Percentiles rank a stretch among this genome's conserved stretches.
Evolutionary conservation across 2,888 invertebrate species (phyloP).

Genomic region (Phaedon cochleariae): DNA sequence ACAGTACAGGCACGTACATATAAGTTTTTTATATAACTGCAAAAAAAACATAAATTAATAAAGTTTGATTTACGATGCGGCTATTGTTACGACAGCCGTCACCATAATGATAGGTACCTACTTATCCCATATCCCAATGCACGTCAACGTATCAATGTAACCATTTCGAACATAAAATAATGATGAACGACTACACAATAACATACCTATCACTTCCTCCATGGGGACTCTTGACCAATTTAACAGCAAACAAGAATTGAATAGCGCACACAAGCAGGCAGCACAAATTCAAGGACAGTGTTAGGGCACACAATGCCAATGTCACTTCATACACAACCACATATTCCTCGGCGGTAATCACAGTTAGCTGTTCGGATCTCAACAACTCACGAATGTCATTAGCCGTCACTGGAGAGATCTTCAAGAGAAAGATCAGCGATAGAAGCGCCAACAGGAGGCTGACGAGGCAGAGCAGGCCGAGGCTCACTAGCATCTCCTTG

Average conservation of each 20-base stretch:
- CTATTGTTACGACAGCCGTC: too few relatives aligned
- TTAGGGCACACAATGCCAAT: slow-evolving; percentile 87
- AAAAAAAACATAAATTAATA: too few relatives aligned
- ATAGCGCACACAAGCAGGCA: slow-evolving; percentile 93
- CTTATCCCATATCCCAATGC: too few relatives aligned
- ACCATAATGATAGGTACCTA: too few relatives aligned
- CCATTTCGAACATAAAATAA: too few relatives aligned
- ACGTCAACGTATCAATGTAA: too few relatives aligned
- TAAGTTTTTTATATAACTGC: too few relatives aligned
- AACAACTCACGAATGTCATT: slow-evolving; percentile 66
- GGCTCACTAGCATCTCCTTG: slow-evolving; percentile 83
- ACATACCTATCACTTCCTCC: slow-evolving; percentile 73
- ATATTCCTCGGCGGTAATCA: slow-evolving; percentile 79
- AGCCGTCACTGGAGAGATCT: slow-evolving; percentile 79
- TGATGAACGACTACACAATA: too few relatives aligned
- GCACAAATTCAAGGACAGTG: slow-evolving; percentile 87
- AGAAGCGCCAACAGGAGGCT: slow-evolving; percentile 84
- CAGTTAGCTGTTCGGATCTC: slow-evolving; percentile 66
- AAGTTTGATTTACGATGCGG: too few relatives aligned
- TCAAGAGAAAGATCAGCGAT: slow-evolving; percentile 84
- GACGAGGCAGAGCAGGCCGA: slow-evolving; percentile 85
- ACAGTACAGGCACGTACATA: too few relatives aligned
- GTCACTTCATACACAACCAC: slow-evolving; percentile 92
- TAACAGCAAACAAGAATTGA: slow-evolving; percentile 93
- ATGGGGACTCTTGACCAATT: slow-evolving; percentile 86